Evolutionary conservation across 2,888 invertebrate genomes (phyloP), one percentile per base, ranked within the genome.

Genomic region (Erebia epiphron): DNA sequence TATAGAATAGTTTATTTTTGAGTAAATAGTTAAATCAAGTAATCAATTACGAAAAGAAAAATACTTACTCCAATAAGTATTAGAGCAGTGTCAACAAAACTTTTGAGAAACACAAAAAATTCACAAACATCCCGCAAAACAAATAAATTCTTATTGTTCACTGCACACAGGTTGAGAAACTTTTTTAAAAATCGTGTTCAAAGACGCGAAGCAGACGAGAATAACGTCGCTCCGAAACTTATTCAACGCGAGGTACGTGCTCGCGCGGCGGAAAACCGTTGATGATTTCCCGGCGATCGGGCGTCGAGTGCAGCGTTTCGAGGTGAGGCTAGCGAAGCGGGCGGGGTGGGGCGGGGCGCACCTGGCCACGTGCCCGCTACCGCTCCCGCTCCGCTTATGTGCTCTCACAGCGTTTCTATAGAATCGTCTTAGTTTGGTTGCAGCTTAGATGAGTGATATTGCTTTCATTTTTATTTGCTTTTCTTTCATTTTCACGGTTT

Each of bases 221-320:
- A 83, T 80, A 81, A 76, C 80, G 84, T 67, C 71, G 84, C 83
- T 79, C 78, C 82, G 82, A 83, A 91, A 91, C 86, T 91, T 88
- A 86, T 11, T 7, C 62, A 26, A 26, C 56, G 56, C 14, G 54
- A 62, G 8, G 21, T 83, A 79, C 84, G 79, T 80, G 83, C 73
- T 72, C 61, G 77, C 90, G 89, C 91, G 89, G 83, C 85, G 91
- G 90, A 91, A 91, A 92, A 89, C 89, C 87, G 84, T 85, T 89
- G 88, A 89, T 90, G 86, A 90, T 92, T 92, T 91, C 91, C 91
- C 93, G 89, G 90, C 91, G 88, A 89, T 89, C 93, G 87, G 84
- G 89, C 92, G 91, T 90, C 89, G 91, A 92, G 89, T 92, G 90
- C 88, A 88, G 90, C 87, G 88, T 88, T 89, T 71, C 76, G 78